These are phyloP conservation scores for Cochlearius cochlearius DNA, from an alignment of 2,113 vertebrate species.

Conservation along the genomic window DNA sequence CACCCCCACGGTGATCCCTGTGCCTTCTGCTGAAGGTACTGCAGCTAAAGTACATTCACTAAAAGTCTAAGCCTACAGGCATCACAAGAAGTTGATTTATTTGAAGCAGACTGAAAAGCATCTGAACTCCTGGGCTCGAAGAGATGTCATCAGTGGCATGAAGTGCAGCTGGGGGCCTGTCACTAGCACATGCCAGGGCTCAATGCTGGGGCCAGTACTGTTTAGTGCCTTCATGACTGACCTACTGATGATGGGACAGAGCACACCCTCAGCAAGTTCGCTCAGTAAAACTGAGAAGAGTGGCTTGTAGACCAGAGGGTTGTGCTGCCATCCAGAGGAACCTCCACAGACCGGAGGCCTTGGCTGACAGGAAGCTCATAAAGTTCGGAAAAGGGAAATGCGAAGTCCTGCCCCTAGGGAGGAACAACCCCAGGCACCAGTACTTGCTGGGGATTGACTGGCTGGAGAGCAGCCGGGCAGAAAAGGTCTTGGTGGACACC, in stretches of 20 bases:
- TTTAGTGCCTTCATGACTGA: background rate
- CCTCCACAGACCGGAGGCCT: rapidly evolving
- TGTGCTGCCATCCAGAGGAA: background rate
- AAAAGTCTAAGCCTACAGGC: background rate
- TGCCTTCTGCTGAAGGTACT: background rate
- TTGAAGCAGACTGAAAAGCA: background rate
- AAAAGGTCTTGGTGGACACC: background rate
- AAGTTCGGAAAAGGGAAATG: background rate
- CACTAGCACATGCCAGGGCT: background rate
- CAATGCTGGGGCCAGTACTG: too few relatives aligned
- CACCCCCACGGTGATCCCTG: background rate
- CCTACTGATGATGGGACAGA: background rate
- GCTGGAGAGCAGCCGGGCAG: background rate
- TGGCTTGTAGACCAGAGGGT: background rate
- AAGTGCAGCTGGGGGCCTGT: background rate
- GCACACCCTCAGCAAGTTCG: background rate
- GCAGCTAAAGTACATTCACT: background rate
- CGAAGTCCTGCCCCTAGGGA: background rate
- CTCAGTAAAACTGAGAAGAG: background rate
- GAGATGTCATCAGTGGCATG: background rate
- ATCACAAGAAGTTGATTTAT: background rate
- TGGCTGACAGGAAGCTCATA: background rate
- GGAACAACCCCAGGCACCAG: background rate
- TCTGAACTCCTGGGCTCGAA: background rate
- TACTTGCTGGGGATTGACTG: background rate